Base-by-base conservation (phyloP, 2,888 invertebrate genomes). In the Leptothorax acervorum region DNA sequence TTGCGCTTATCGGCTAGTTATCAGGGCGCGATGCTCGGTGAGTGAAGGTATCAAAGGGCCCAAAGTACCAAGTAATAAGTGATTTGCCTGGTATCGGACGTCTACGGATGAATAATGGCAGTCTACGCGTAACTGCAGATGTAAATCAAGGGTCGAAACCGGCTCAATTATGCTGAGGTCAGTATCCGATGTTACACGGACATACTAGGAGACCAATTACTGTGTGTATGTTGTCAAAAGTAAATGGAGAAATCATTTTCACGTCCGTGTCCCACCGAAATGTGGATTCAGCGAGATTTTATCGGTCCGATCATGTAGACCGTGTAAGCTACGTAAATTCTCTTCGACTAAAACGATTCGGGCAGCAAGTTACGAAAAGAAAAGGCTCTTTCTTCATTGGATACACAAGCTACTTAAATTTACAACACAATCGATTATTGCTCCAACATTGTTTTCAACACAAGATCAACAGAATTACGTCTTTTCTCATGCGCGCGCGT, bases 1-100 rank as follows among this genome's bases (percentile, higher is more conserved):
- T 35, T 57, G 65, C 65, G 60, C 48, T 79, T 57, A 79, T 70
- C 57, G 57, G 48, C 31, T 78, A 53, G 70, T 79, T 79, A 79
- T 79, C 79, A 70, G 35, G 28, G 35, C 45, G 57, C 68, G 42
- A 68, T 48, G 15, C 35, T 42, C 57, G n/a, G 65, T 2, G 12
- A 57, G 48, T 35, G 31, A 70, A 68, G 68, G 45, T 68, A 68
- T 70, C 57, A 57, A 68, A 79, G 57, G 39, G 28, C 23, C 68
- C 45, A 28, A 68, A 57, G 68, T 68, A 79, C 31, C 57, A 45
- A 79, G 57, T 45, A 68, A 79, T 48, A 65, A 65, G 65, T 76
- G 42, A 78, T 66, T 42, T 18, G 51, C 39, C 28, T n/a, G 60
- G 23, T 65, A 76, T 66, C 15, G 53, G 23, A 68, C 42, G 23